Evolutionary conservation across 2,888 invertebrate species (phyloP), one percentile per base, ranked within the genome.

Genomic region (Odontocolon sp.): DNA sequence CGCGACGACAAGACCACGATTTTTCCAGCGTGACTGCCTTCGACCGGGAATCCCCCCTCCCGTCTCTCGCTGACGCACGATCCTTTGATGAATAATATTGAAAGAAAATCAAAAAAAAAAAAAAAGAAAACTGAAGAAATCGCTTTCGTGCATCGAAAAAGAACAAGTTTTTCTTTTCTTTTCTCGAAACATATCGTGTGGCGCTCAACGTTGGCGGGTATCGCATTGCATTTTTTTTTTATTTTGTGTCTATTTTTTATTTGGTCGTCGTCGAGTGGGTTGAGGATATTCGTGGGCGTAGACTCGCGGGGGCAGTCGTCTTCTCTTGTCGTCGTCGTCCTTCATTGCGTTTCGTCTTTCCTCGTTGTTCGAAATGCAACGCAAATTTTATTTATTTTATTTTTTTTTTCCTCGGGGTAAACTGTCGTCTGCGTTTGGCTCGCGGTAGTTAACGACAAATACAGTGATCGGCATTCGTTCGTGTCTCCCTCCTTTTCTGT

Each of bases 241-340:
- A 54, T 61, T 66, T 71, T 70, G 66, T 57, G 64, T n/a, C n/a
- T n/a, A n/a, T n/a, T n/a, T n/a, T n/a, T n/a, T n/a, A n/a, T n/a
- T n/a, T n/a, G n/a, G n/a, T n/a, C 47, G 54, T 31, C 54, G 57
- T 78, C 67, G 76, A 76, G 76, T 71, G 76, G 67, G 76, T 76
- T 67, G 71, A 66, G 70, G 66, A 66, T 67, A 67, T 67, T 26
- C 42, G 76, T 76, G 71, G 76, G 76, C 76, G 69, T 66, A 47
- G 57, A 16, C 67, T 26, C 52, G 57, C 56, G 77, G 63, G 59
- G 54, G 63, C 72, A 63, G 42, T 40, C 42, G 31, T 18, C 14
- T 18, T 31, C 21, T 11, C 45, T 21, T 18, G 31, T 61, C 45
- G 31, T 9, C 31, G 45, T n/a, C 33, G 40, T 42, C 18, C 40